Evolutionary conservation across 2,797 vertebrate species (phyloP).

Genomic region (Cryptoprocta ferox): DNA sequence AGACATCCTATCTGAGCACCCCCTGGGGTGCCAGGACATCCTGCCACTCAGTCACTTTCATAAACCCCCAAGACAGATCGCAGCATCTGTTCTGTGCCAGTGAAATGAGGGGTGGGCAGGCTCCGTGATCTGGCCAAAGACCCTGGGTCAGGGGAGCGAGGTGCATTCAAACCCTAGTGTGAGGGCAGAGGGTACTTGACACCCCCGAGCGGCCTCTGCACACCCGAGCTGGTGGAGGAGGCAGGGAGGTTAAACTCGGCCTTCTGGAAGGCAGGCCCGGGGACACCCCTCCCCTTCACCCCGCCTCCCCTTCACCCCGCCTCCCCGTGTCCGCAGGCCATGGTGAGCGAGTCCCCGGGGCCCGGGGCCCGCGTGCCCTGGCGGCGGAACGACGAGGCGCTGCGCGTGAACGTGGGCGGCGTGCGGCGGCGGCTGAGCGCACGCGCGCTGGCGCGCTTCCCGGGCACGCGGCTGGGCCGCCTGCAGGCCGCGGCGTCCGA

Average conservation of each 20-base stretch:
- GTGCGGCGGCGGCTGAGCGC: slow-evolving; percentile 93
- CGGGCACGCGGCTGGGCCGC: slow-evolving; percentile 95
- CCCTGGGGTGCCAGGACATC: not conserved
- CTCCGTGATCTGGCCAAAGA: not conserved
- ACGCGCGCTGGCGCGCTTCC: slow-evolving; percentile 94
- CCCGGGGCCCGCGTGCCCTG: not conserved
- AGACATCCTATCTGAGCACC: not conserved
- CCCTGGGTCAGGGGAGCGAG: fast-evolving
- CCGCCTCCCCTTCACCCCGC: not conserved
- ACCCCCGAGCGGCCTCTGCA: not conserved
- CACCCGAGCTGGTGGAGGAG: not conserved
- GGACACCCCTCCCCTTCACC: not conserved
- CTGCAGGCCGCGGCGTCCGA: slow-evolving; percentile 94
- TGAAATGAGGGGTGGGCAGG: not conserved
- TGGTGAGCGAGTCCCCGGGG: slow-evolving; percentile 38
- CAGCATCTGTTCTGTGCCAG: not conserved
- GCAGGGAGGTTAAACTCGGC: not conserved
- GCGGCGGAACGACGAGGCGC: slow-evolving; percentile 51
- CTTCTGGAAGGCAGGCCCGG: not conserved
- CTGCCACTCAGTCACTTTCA: not conserved
- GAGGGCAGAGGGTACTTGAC: not conserved
- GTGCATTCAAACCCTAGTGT: not conserved
- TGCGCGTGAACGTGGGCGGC: slow-evolving; percentile 97
- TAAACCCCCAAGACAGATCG: not conserved
- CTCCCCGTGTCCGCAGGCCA: slow-evolving; percentile 19